These are phyloP conservation scores for Spermophilus dauricus DNA, from an alignment of 2,113 vertebrate genomes.

Conservation along the genomic window DNA sequence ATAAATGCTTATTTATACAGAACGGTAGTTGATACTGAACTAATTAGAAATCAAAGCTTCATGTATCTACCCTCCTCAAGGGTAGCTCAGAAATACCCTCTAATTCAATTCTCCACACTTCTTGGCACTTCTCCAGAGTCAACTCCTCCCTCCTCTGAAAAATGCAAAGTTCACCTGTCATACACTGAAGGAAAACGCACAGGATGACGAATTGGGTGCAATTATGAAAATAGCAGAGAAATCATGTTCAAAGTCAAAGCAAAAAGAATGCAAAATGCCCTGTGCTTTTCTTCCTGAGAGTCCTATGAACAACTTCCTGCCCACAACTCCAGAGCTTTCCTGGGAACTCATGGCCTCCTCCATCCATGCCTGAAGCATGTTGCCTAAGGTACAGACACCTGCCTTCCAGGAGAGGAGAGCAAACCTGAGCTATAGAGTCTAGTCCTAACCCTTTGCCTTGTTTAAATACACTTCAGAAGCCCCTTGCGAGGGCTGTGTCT, in stretches of 20 bases:
- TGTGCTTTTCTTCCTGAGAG: too few relatives aligned
- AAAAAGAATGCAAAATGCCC: background rate
- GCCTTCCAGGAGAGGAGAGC: background rate
- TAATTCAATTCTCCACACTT: background rate
- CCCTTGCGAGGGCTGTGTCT: background rate
- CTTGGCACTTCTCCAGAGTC: background rate
- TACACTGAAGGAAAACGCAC: background rate
- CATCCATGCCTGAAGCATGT: rapidly evolving
- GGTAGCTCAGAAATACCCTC: background rate
- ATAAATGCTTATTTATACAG: too few relatives aligned
- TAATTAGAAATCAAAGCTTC: background rate
- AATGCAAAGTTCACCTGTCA: background rate
- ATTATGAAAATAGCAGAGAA: background rate
- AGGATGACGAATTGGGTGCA: background rate
- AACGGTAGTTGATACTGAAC: background rate
- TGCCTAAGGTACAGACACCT: rapidly evolving
- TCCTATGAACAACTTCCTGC: background rate
- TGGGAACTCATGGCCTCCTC: background rate
- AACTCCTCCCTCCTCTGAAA: background rate
- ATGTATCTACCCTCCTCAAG: rapidly evolving
- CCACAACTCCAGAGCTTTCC: background rate
- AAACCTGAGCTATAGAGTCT: background rate
- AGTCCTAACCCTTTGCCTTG: background rate
- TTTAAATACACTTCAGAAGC: too few relatives aligned
- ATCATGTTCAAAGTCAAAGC: background rate